phyloP scores from a whole-genome alignment of 1,140 invertebrate species.

The Acromyrmex heyeri region DNA sequence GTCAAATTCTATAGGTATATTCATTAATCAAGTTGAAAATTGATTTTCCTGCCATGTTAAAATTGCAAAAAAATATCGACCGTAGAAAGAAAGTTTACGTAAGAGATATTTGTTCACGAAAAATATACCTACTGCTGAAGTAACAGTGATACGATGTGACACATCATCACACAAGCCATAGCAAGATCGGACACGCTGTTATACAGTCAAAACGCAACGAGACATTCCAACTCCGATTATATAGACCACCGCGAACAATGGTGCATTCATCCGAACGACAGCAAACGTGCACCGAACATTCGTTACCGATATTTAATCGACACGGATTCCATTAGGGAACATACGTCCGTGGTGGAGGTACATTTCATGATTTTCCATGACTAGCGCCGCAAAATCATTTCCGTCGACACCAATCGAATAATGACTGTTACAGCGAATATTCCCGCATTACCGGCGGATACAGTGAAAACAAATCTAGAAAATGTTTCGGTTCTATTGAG shows the following conservation, averaged over 20 bases:
- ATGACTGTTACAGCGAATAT: slow-evolving; percentile 15
- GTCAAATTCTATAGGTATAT: not conserved
- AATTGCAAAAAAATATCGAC: not conserved
- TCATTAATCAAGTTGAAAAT: not conserved
- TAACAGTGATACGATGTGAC: not conserved
- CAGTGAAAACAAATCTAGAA: slow-evolving; percentile 33
- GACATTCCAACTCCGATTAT: slow-evolving; percentile 39
- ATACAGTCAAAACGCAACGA: slow-evolving; percentile 11
- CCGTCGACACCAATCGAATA: slow-evolving; percentile 46
- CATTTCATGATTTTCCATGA: slow-evolving; percentile 49
- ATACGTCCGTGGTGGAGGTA: slow-evolving; percentile 12
- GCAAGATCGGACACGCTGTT: not conserved
- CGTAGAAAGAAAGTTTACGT: not conserved
- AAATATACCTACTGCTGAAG: not conserved
- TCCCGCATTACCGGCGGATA: not conserved
- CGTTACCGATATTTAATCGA: slow-evolving; percentile 60
- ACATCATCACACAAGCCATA: not conserved
- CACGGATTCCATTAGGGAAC: slow-evolving; percentile 50
- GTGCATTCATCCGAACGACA: slow-evolving; percentile 32
- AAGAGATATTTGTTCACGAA: not conserved
- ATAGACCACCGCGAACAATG: slow-evolving; percentile 34
- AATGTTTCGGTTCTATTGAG: not conserved
- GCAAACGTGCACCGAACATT: slow-evolving; percentile 27
- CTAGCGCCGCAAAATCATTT: slow-evolving; percentile 34
- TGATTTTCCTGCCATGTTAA: not conserved